Base-by-base conservation (phyloP, 1,140 invertebrate genomes). In the Nomia melanderi region DNA sequence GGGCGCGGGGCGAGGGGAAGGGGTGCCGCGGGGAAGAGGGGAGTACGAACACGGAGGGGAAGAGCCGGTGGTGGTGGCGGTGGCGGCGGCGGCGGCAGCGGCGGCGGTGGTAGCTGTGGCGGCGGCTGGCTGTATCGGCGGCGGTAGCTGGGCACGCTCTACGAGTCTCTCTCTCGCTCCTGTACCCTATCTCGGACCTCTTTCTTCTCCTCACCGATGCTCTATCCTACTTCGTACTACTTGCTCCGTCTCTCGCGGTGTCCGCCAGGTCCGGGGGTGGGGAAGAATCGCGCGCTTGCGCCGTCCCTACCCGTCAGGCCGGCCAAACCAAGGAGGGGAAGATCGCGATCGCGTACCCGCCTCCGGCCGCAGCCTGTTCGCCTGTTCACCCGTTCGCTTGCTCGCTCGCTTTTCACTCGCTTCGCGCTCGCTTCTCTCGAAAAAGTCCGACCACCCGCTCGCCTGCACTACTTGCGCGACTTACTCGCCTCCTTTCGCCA, bases 401-500 rank as follows among this genome's bases (percentile, higher is more conserved):
- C 72, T 77, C 73, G 72, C 70, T 36, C 39, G 47, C 54, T 79
- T 53, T n/a, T n/a, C 57, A 36, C 56, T 39, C 63, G 75, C 78
- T 75, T 57, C 70, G 41, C 65, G 53, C 76, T 44, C 41, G 41
- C 41, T 12, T 44, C n/a, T 44, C 53, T 60, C 66, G 82, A 83
- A 83, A 77, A 80, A 83, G 83, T 50, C 86, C 77, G 86, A 83
- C 86, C 78, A 85, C 86, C 85, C 85, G 83, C 78, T 84, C 78
- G 78, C 75, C 82, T 85, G 33, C 80, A 86, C 85, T 82, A 86
- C 85, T 86, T 87, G 82, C 82, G 47, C 64, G 80, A 64, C 60
- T 83, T 74, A 50, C 81, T 82, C 62, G 25, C 41, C 25, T 50
- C 14, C 29, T 53, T 56, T 31, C n/a, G 20, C 0, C 39, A 41